These are phyloP conservation scores for Euphysa ruthae DNA, from an alignment of 30 jellyfish, hydroid and myxozoan species.

Conservation along the genomic window DNA sequence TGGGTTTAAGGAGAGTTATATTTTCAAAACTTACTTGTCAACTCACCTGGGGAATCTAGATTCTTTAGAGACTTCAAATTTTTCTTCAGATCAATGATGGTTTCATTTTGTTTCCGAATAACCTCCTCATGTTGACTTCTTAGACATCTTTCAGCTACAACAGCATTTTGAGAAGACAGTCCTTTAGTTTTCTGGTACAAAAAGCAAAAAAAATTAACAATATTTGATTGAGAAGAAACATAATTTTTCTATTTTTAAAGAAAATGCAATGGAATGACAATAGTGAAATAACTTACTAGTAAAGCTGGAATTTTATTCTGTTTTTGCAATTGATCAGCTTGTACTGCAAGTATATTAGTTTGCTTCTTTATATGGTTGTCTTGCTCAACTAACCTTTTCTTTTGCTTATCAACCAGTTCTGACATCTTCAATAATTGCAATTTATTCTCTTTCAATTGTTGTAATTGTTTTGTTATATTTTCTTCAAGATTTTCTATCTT, in stretches of 20 bases:
- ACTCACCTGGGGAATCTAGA: conserved; percentile 58
- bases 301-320: neutral
- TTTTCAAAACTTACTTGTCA: too few relatives aligned
- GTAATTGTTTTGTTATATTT: conserved; percentile 45
- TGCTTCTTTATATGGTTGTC: conserved; percentile 51
- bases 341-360: conserved; percentile 18
- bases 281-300: neutral
- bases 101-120: conserved; percentile 61
- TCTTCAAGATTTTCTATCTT: conserved; percentile 52
- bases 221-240: too few relatives aligned
- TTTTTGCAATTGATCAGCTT: conserved; percentile 19
- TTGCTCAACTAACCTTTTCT: conserved; percentile 43
- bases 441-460: conserved; percentile 48
- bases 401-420: conserved; percentile 57
- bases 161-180: neutral
- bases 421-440: conserved; percentile 61
- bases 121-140: conserved; percentile 68
- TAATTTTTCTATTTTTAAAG: too few relatives aligned
- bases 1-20: too few relatives aligned
- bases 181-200: neutral
- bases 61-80: conserved; percentile 31
- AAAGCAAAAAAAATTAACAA: too few relatives aligned
- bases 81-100: conserved; percentile 58
- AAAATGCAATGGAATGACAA: neutral
- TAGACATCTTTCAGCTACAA: conserved; percentile 56